These are phyloP conservation scores for Archips xylosteana DNA, from an alignment of 2,888 invertebrate genomes.

Conservation along the genomic window DNA sequence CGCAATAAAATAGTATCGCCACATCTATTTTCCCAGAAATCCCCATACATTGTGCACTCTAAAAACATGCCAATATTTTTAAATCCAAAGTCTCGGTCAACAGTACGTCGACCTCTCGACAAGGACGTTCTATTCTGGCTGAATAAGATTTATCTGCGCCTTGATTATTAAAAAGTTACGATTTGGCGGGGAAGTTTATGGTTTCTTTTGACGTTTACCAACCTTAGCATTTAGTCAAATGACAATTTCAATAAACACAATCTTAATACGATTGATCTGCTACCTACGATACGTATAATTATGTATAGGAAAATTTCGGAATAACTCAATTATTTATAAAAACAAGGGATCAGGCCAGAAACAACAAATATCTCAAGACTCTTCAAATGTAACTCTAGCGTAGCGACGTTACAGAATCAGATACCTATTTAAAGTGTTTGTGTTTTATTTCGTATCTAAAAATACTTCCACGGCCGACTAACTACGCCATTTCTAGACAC, in stretches of 20 bases:
- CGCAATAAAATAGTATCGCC: constrained; percentile 1
- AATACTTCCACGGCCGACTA: not conserved
- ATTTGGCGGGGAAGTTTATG: constrained; percentile 39
- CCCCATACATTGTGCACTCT: not conserved
- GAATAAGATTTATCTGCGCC: constrained; percentile 40
- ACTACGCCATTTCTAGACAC: not conserved
- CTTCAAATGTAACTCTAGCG: too few relatives aligned
- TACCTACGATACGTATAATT: too few relatives aligned
- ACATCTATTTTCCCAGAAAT: constrained; percentile 3
- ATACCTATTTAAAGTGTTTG: not conserved
- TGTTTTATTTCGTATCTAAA: not conserved
- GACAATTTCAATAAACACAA: not conserved
- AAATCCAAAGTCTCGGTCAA: not conserved
- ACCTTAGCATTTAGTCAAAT: not conserved
- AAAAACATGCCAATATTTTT: constrained; percentile 17
- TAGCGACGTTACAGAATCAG: too few relatives aligned
- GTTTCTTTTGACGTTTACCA: constrained; percentile 12
- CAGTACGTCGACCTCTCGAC: constrained; percentile 40
- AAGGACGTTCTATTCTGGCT: constrained; percentile 68
- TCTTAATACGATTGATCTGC: not conserved
- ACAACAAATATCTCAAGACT: too few relatives aligned
- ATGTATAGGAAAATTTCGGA: too few relatives aligned
- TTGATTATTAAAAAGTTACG: constrained; percentile 39
- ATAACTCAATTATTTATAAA: too few relatives aligned
- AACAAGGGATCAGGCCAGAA: too few relatives aligned